Conservation (phyloP, 2,797 vertebrate genomes). For the Phoxinus dragarum region DNA sequence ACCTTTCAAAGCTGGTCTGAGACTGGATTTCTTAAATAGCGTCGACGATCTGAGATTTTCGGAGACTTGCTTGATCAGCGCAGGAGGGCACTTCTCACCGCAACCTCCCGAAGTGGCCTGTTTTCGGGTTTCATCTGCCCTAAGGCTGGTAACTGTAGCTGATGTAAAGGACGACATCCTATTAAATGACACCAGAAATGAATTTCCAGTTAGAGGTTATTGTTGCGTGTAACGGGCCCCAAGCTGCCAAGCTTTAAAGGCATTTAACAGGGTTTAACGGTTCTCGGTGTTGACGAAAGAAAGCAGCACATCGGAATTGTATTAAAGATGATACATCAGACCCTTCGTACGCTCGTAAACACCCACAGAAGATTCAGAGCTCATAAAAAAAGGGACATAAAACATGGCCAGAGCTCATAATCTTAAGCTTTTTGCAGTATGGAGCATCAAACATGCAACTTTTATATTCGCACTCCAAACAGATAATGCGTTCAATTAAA, state of each 20-base stretch:
- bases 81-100: constrained; percentile 11
- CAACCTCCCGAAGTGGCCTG: constrained; percentile 1
- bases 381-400: constrained; percentile 65
- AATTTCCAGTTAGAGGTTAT: constrained; percentile 75
- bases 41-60: constrained; percentile 18
- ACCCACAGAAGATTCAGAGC: constrained; percentile 59
- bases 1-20: constrained; percentile 20
- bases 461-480: constrained; percentile 19
- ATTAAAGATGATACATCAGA: constrained; percentile 71
- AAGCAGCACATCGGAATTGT: constrained; percentile 64
- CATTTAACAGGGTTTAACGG: constrained; percentile 78
- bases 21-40: constrained; percentile 3
- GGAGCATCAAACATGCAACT: constrained; percentile 27
- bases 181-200: constrained; percentile 71
- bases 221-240: constrained; percentile 74
- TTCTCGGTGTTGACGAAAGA: constrained; percentile 58
- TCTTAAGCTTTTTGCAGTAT: constrained; percentile 11
- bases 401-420: constrained; percentile 36
- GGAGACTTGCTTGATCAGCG: background rate
- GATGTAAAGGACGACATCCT: constrained; percentile 59
- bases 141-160: constrained; percentile 64
- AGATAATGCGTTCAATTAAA: constrained; percentile 23
- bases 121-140: constrained; percentile 28
- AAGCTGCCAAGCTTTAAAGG: constrained; percentile 66
- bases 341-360: constrained; percentile 75